phyloP scores from a whole-genome alignment of 2,888 invertebrate genomes.

The Galerucella calmariensis region DNA sequence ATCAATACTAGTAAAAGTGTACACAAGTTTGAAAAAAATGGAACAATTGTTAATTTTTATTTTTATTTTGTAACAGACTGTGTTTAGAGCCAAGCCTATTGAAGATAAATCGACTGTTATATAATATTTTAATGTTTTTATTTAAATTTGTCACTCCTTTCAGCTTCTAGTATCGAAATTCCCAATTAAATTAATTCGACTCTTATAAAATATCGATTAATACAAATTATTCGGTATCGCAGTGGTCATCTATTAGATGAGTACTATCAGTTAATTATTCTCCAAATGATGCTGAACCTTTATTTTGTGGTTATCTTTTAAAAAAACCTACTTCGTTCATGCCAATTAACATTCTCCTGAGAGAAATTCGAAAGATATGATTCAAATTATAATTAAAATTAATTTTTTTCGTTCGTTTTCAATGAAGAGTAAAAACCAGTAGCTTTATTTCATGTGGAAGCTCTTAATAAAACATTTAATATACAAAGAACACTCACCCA shows the following conservation, averaged over 20 bases:
- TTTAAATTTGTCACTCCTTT: neutral
- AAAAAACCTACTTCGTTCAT: neutral
- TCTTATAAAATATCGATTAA: constrained; percentile 57
- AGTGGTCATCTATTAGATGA: constrained; percentile 51
- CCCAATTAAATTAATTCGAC: constrained; percentile 60
- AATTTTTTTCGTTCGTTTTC: neutral
- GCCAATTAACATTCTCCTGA: neutral
- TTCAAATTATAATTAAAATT: constrained; percentile 3
- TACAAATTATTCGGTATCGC: constrained; percentile 59
- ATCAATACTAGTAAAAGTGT: neutral
- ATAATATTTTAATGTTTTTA: too few species aligned
- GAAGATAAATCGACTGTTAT: too few species aligned
- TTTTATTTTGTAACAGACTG: too few species aligned
- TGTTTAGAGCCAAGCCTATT: too few species aligned
- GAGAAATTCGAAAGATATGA: neutral
- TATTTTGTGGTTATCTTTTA: neutral
- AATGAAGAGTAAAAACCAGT: neutral
- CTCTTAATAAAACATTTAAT: too few species aligned
- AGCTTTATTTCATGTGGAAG: neutral
- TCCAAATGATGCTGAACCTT: neutral
- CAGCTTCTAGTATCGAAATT: constrained; percentile 44
- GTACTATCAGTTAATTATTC: constrained; percentile 15
- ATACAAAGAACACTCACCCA: too few species aligned
- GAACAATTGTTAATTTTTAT: too few species aligned
- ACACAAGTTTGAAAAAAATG: neutral